Evolutionary conservation across 2,888 invertebrate genomes (phyloP), one percentile per base, ranked within the genome.

Genomic region (Slavum lentiscoides): DNA sequence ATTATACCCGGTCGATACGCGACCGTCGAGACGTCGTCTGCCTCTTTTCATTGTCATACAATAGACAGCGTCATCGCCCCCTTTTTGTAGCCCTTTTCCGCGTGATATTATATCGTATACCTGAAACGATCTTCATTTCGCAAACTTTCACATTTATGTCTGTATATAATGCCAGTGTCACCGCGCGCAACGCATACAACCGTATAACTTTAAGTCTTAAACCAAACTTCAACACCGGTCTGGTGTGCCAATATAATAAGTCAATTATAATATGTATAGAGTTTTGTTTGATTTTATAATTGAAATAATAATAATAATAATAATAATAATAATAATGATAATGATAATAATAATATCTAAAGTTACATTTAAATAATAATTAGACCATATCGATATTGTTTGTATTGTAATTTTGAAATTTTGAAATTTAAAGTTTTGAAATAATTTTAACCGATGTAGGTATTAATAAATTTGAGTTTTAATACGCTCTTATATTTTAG

Each of bases 1-100:
- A 30, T 77, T 9, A 9, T 76, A 19, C 49, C 53, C 69, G 69
- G 77, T 77, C 77, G 77, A 77, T 77, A 77, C 49, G 11, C 11
- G 53, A 37, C 62, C 49, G 49, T 62, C 61, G 68, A 69, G 76
- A 76, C 62, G 49, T 49, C 49, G 69, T 77, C 61, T 77, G 30
- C 77, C 30, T 59, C 53, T 69, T 69, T n/a, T 43, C 49, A 77
- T 77, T 77, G 69, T 69, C 37, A 13, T 15, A 15, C 49, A 19
- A 21, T 62, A 61, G 39, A 66, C 55, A 37, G 49, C 61, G 62
- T 62, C 77, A 15, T 49, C 49, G 49, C 11, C 53, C n/a, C 55
- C 59, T 59, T 43, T 69, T 62, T 2, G 49, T 30, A 3, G 4
- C 69, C 19, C 30, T n/a, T 3, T 19, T 39, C 17, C n/a, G 58